phyloP scores from a whole-genome alignment of 2,888 invertebrate genomes.

The Celastrina argiolus region DNA sequence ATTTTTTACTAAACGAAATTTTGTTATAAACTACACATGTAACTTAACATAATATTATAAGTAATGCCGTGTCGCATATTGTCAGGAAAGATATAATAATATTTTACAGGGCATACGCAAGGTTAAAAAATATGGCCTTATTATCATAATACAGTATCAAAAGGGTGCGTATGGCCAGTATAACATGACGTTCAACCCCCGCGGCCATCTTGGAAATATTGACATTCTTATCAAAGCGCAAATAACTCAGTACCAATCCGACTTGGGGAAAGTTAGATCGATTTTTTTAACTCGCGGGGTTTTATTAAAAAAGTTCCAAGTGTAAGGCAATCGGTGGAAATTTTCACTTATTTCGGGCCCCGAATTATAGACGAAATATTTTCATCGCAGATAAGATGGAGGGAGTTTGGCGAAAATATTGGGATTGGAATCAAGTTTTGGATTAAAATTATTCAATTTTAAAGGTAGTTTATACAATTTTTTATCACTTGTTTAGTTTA shows the following conservation, averaged over 20 bases:
- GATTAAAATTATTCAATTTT: no score
- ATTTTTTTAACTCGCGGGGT: slow-evolving; percentile 24
- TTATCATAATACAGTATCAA: no score
- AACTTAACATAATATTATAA: no score
- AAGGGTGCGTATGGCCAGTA: neutral
- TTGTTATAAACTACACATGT: no score
- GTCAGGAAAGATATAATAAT: no score
- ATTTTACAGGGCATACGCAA: no score
- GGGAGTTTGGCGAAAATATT: neutral
- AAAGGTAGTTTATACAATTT: no score
- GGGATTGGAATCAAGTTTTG: neutral
- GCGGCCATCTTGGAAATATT: slow-evolving; percentile 14
- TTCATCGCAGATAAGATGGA: neutral
- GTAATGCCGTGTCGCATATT: no score
- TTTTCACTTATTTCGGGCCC: slow-evolving; percentile 25
- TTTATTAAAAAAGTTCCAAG: slow-evolving; percentile 29
- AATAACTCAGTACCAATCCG: slow-evolving; percentile 16
- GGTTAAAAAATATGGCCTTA: no score
- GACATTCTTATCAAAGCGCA: slow-evolving; percentile 20
- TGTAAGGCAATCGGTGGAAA: slow-evolving; percentile 21
- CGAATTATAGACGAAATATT: neutral
- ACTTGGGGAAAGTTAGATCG: slow-evolving; percentile 22
- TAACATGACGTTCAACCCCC: neutral
- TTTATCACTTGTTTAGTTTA: no score
- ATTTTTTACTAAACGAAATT: no score